Conservation (phyloP, 2,113 vertebrate genomes). For the Apistogramma diplotaenia region DNA sequence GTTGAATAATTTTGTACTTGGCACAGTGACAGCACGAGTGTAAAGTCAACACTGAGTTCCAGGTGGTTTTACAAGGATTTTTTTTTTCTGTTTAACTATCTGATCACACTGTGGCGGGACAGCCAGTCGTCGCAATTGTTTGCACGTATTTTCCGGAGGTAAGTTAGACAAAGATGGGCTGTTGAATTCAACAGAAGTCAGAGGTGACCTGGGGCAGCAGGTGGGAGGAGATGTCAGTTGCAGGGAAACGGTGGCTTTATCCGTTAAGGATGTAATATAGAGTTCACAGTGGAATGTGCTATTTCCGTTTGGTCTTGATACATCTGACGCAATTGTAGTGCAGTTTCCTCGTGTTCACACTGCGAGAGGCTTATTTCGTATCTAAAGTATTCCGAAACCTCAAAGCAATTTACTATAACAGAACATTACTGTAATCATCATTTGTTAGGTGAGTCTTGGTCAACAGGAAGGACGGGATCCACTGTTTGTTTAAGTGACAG, state of each 20-base stretch:
- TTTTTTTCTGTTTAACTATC: background rate
- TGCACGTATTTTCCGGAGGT: background rate
- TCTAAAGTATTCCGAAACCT: conserved; percentile 39
- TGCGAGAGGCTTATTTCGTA: conserved; percentile 43
- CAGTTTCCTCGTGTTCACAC: conserved; percentile 13
- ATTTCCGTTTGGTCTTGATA: background rate
- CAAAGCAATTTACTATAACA: conserved; percentile 12
- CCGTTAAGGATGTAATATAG: background rate
- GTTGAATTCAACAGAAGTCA: conserved; percentile 25
- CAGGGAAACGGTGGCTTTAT: conserved; percentile 1
- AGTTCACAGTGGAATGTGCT: background rate
- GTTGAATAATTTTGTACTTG: conserved; percentile 10
- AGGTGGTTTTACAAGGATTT: conserved; percentile 1
- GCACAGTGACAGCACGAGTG: background rate
- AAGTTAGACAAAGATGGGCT: background rate
- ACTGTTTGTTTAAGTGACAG: conserved; percentile 4
- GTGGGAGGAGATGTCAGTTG: background rate
- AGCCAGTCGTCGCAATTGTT: background rate
- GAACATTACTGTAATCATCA: conserved; percentile 22
- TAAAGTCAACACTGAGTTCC: conserved; percentile 24
- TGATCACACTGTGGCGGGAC: background rate
- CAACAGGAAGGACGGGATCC: background rate
- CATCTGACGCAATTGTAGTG: conserved; percentile 1
- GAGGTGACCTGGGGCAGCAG: conserved; percentile 11
- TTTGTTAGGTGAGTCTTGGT: background rate